These are phyloP conservation scores for Drosophila pallidifrons DNA, from an alignment of 1,140 invertebrate genomes.

Conservation along the genomic window DNA sequence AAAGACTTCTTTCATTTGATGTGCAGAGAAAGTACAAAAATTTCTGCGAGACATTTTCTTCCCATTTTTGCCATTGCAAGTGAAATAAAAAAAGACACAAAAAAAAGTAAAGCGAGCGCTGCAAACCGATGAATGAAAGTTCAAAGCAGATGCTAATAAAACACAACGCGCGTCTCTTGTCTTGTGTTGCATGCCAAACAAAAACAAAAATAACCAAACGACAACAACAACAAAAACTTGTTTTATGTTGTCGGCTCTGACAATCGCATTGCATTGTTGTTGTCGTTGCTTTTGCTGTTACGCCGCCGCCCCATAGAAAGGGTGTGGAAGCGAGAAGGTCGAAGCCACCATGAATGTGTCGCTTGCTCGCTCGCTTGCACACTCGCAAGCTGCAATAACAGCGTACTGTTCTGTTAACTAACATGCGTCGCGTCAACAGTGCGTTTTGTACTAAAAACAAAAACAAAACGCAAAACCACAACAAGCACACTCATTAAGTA, in stretches of 20 bases:
- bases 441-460: conserved; percentile 42
- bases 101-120: conserved; percentile 4
- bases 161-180: conserved; percentile 30
- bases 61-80: conserved; percentile 37
- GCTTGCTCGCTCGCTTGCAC: neutral
- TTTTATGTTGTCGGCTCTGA: conserved; percentile 31
- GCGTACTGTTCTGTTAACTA: conserved; percentile 38
- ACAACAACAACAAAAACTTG: conserved; percentile 27
- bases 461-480: conserved; percentile 29
- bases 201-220: conserved; percentile 17
- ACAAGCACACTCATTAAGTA: conserved; percentile 48
- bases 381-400: conserved; percentile 27
- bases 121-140: conserved; percentile 54
- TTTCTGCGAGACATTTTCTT: conserved; percentile 37
- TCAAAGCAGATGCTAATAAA: conserved; percentile 50
- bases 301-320: neutral
- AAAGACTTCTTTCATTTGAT: conserved; percentile 15
- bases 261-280: conserved; percentile 49
- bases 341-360: neutral
- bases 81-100: neutral
- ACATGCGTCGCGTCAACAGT: conserved; percentile 24
- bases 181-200: conserved; percentile 31
- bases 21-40: conserved; percentile 54
- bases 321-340: neutral
- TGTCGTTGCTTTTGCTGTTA: conserved; percentile 8